Evolutionary conservation across 1,140 invertebrate genomes (phyloP).

Genomic region (Vanessa tameamea): DNA sequence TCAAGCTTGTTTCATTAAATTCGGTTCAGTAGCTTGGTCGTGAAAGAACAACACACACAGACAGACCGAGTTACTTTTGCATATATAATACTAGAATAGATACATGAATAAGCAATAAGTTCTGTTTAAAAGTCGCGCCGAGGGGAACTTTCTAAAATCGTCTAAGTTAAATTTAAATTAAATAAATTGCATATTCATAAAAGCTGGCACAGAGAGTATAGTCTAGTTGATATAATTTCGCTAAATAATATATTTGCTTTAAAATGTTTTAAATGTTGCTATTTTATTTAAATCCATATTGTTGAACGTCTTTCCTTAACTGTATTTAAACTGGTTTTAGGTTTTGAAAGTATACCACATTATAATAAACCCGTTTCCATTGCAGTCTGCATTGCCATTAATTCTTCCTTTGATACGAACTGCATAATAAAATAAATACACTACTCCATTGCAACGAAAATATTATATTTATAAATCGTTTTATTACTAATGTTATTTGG

Average conservation of each 20-base stretch:
- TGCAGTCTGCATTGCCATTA: conserved; percentile 1
- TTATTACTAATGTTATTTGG: too few species aligned
- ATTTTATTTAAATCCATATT: conserved; percentile 1
- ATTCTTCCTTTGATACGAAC: conserved; percentile 3
- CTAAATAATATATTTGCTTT: not conserved
- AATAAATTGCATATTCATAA: too few species aligned
- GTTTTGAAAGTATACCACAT: conserved; percentile 23
- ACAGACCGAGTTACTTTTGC: too few species aligned
- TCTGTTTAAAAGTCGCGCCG: too few species aligned
- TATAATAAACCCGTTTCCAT: conserved; percentile 13
- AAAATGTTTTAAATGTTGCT: not conserved
- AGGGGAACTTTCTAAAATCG: too few species aligned
- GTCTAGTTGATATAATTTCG: not conserved
- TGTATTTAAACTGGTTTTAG: conserved; percentile 11
- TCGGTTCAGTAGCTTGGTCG: too few species aligned
- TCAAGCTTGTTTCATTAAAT: too few species aligned
- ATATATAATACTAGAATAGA: too few species aligned
- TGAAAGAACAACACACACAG: too few species aligned
- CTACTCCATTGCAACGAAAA: not conserved
- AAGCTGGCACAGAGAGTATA: too few species aligned
- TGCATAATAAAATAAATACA: conserved; percentile 6
- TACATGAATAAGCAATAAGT: too few species aligned
- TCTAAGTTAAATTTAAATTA: too few species aligned
- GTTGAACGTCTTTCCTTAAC: not conserved
- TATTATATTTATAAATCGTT: not conserved